phyloP scores from a whole-genome alignment of 2,113 vertebrate genomes.

The Leptosomus discolor region DNA sequence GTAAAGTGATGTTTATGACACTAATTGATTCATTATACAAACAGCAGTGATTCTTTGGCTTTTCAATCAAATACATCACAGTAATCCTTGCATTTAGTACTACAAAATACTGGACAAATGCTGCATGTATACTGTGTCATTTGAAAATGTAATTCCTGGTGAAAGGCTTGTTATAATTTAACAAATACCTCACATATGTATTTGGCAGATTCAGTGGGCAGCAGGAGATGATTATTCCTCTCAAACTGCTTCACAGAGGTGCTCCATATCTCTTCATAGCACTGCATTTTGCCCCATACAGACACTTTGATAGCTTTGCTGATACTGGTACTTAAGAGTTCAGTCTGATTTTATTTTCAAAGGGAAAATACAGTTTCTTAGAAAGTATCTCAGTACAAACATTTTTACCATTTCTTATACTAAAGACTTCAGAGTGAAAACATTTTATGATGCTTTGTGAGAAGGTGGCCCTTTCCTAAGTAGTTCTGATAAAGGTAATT shows the following conservation, averaged over 20 bases:
- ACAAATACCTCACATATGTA: background rate
- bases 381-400: background rate
- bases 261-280: background rate
- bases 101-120: background rate
- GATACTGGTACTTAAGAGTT: background rate
- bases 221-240: background rate
- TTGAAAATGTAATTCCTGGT: background rate
- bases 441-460: background rate
- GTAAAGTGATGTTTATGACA: constrained; percentile 8
- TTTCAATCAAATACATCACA: background rate
- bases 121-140: background rate
- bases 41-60: background rate
- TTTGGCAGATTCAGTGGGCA: background rate
- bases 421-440: background rate
- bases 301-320: background rate
- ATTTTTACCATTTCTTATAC: background rate
- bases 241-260: background rate
- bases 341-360: background rate
- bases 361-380: background rate
- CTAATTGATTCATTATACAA: background rate
- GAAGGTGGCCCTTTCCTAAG: background rate
- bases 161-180: background rate
- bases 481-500: background rate
- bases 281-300: background rate
- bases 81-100: background rate